phyloP scores from a whole-genome alignment of 2,888 invertebrate species.

The Temnothorax ravouxi region DNA sequence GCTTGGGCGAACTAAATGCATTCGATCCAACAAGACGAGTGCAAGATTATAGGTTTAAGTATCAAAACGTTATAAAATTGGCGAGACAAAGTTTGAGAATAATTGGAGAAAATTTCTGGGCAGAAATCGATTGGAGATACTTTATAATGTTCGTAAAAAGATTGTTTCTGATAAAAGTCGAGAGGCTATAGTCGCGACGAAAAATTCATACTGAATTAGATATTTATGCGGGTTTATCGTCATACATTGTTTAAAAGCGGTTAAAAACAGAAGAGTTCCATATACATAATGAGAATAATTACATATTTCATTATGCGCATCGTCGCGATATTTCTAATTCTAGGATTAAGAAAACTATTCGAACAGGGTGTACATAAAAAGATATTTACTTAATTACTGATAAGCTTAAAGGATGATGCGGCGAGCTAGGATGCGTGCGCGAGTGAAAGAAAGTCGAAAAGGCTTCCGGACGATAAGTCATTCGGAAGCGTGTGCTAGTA shows the following conservation, averaged over 20 bases:
- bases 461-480: slow-evolving; percentile 21
- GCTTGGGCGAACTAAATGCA: slow-evolving; percentile 3
- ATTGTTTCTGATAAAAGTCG: slow-evolving; percentile 1
- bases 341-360: slow-evolving; percentile 70
- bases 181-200: slow-evolving; percentile 11
- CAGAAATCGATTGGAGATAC: not conserved
- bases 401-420: slow-evolving; percentile 75
- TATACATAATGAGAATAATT: slow-evolving; percentile 28
- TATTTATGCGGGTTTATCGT: not conserved
- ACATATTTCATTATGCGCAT: slow-evolving; percentile 29
- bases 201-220: not conserved
- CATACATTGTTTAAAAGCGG: not conserved
- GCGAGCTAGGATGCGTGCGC: slow-evolving; percentile 58
- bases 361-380: slow-evolving; percentile 86
- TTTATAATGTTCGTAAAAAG: not conserved
- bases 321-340: slow-evolving; percentile 53
- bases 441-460: slow-evolving; percentile 43
- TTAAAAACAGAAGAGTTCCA: slow-evolving; percentile 31
- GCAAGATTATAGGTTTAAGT: slow-evolving; percentile 6
- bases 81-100: not conserved
- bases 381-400: slow-evolving; percentile 86
- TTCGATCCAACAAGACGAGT: slow-evolving; percentile 12
- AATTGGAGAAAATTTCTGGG: not conserved
- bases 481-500: slow-evolving; percentile 68
- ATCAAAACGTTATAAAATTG: not conserved